Conservation (phyloP, 2,888 invertebrate genomes). For the Oscheius sp. region DNA sequence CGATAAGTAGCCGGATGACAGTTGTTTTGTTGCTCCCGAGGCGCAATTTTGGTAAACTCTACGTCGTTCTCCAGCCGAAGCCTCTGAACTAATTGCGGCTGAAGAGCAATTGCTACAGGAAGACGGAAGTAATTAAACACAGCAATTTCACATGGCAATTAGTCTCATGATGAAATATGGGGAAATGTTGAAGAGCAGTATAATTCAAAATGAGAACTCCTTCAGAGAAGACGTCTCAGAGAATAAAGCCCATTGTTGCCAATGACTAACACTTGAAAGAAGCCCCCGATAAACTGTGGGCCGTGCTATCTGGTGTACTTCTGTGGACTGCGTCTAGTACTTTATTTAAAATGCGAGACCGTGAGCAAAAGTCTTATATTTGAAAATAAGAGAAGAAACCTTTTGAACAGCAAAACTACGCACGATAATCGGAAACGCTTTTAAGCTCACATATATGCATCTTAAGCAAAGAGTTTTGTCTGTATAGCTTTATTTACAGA, state of each 20-base stretch:
- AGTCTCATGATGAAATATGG: background rate
- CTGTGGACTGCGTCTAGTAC: background rate
- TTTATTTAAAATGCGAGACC: background rate
- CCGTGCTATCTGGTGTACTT: constrained; percentile 17
- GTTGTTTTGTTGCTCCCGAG: constrained; percentile 5
- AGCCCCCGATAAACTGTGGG: constrained; percentile 1
- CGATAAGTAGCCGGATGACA: constrained; percentile 15
- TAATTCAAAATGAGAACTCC: background rate
- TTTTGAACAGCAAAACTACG: too few species aligned
- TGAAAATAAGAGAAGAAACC: too few species aligned
- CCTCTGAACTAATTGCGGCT: background rate
- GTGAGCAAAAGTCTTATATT: background rate
- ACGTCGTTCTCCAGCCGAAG: background rate
- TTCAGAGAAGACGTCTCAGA: background rate
- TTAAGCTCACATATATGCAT: too few species aligned
- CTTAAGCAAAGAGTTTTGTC: too few species aligned
- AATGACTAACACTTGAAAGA: constrained; percentile 27
- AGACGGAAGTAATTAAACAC: background rate
- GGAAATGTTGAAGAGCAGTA: background rate
- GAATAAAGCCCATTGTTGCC: constrained; percentile 3
- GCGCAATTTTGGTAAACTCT: background rate
- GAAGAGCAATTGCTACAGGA: background rate
- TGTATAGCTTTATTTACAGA: too few species aligned
- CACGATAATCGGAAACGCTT: too few species aligned
- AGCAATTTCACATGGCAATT: background rate